Base-by-base conservation (phyloP, 92 coral and sea anemone genomes). In the Zoanthus sociatus region DNA sequence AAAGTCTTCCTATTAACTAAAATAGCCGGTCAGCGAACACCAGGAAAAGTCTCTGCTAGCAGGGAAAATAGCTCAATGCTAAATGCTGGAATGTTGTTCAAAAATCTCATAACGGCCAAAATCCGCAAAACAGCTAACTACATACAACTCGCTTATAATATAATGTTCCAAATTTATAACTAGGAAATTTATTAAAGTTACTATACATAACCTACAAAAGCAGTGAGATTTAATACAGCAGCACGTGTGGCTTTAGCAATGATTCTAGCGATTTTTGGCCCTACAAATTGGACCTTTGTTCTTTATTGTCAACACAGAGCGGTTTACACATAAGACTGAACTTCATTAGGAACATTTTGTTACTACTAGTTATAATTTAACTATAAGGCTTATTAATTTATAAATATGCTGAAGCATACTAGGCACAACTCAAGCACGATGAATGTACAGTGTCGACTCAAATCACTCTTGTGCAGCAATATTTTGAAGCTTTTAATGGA, bases 391-490 rank as follows among this genome's bases (percentile, higher is more conserved):
- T 66, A 66, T 66, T 66, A 18, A 66, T 66, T 18, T 20, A 12
- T 66, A 21, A 66, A 66, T 18, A 20, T 18, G 31, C 32, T 66
- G 71, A 58, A 66, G 71, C 71, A 66, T 11, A n/a, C 64, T 21
- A 58, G 64, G 17, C 64, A 58, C 64, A 26, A 26, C 26, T 26
- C 26, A 58, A 58, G 64, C 20, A 58, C 3, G 64, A 58, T 58
- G 64, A 66, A 66, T 66, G 71, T 18, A 66, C 71, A 66, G 71
- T 66, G 71, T 66, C 71, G 71, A 66, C 71, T 18, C 71, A 66
- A 66, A 66, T 66, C 71, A 66, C 71, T 20, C 42, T 58, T 58
- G 71, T 21, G 31, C 71, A 18, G 71, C 71, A 26, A 58, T 58
- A 58, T 71, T 71, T 71, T 26, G 15, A 68, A 73, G 14, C 53